Evolutionary conservation across 2,888 invertebrate genomes (phyloP).

Genomic region (Tachina grossa): DNA sequence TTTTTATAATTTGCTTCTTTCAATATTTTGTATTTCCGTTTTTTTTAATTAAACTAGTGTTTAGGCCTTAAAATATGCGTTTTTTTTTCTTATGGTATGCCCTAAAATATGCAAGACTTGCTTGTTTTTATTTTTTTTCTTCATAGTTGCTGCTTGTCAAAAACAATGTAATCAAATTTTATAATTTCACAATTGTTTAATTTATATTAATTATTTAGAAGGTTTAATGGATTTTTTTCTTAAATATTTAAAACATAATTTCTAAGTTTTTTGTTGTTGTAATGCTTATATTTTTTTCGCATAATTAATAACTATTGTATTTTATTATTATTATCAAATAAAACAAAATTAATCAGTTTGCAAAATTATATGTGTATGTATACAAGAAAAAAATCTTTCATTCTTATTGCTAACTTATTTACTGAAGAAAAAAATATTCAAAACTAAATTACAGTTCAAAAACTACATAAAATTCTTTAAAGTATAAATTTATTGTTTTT

Average conservation of each 20-base stretch:
- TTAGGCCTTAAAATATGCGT: conserved; percentile 69
- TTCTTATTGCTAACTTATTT: not conserved
- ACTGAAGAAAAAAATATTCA: not conserved
- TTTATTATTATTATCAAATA: conserved; percentile 48
- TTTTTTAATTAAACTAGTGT: conserved; percentile 69
- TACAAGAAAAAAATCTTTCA: conserved; percentile 1
- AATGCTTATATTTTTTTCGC: conserved; percentile 38
- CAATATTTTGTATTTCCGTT: conserved; percentile 17
- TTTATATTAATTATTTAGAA: conserved; percentile 54
- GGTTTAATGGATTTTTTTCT: conserved; percentile 37
- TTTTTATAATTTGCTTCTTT: conserved; percentile 35
- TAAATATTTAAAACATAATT: conserved; percentile 54
- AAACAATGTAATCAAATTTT: conserved; percentile 65
- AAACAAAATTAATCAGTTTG: conserved; percentile 39
- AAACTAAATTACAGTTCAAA: not conserved
- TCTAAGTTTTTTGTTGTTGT: conserved; percentile 18
- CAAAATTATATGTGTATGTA: not conserved
- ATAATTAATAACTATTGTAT: conserved; percentile 60
- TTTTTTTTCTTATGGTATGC: conserved; percentile 50
- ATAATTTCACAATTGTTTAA: conserved; percentile 64
- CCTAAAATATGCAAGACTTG: conserved; percentile 63
- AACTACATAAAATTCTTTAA: not conserved
- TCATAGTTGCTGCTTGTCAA: conserved; percentile 42
- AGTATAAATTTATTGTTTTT: not conserved
- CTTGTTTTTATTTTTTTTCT: conserved; percentile 23